Base-by-base conservation (phyloP, 2,888 invertebrate species). In the Caenorhabditis auriculariae region DNA sequence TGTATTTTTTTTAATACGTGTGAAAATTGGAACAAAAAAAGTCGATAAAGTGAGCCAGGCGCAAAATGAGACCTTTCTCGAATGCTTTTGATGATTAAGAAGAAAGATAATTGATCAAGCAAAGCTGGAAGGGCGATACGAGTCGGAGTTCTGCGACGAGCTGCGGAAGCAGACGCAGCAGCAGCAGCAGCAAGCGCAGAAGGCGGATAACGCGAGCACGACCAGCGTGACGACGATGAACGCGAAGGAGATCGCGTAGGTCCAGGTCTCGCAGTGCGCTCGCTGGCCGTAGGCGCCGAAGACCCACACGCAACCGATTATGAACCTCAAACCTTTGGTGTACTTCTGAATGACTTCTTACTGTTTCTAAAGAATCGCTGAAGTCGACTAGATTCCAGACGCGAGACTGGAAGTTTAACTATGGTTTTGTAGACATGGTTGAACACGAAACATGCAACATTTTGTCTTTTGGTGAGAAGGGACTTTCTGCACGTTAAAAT, bases 261-360 rank as follows among this genome's bases (percentile, higher is more conserved):
- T 15, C 6, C 24, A 24, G 27, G 29, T 35, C 32, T 54, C 43
- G 23, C 46, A 50, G 17, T 45, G 24, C 44, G 15, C 19, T 41
- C 51, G 41, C 2, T 50, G 24, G 9, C 45, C 23, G 38, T 47
- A 57, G 5, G 43, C 44, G 19, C 45, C 39, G 53, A 53, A 61
- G 27, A 66, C 59, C 69, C 69, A 69, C 19, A 69, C 57, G 28
- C 55, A 46, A 21, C 69, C 69, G n/a, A 64, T 44, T 21, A 64
- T 54, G 42, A 64, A 60, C 64, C 64, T 64, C 46, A 32, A 63
- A 55, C 19, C n/a, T 15, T 26, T 12, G 19, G 45, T 17, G 15
- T 44, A 26, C 21, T 15, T 44, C 21, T 44, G 9, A 3, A 24
- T 44, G 35, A 35, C 35, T 24, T 2, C 19, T 12, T 17, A 41